A percentile compares a stretch with the other conserved stretches of the same genome.
Conservation (phyloP, 2,888 invertebrate genomes). For the Oxytorus armatus region DNA sequence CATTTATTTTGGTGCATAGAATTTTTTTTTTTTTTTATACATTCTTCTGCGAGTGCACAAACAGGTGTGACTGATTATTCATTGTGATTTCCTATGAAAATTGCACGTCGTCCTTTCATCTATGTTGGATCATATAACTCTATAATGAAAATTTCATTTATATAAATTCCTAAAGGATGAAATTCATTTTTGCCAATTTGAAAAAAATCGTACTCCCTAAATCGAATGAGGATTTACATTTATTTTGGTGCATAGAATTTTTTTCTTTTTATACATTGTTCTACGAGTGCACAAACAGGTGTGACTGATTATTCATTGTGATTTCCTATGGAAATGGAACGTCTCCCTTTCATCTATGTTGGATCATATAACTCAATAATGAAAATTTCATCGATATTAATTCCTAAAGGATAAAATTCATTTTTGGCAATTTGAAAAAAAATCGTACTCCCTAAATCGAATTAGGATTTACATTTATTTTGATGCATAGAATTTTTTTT, state of each 20-base stretch:
- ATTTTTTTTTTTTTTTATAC: too few species aligned
- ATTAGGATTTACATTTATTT: slow-evolving; percentile 13
- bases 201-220: too few species aligned
- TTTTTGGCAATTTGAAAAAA: too few species aligned
- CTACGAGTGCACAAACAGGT: slow-evolving; percentile 14
- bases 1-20: slow-evolving; percentile 6
- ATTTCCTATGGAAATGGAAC: background rate
- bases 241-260: slow-evolving; percentile 2
- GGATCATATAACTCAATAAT: background rate
- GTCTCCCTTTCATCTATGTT: background rate
- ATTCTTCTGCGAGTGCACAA: slow-evolving; percentile 14
- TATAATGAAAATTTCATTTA: too few species aligned
- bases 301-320: slow-evolving; percentile 16
- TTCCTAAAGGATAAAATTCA: too few species aligned
- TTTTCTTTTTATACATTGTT: too few species aligned
- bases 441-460: too few species aligned
- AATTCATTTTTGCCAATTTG: too few species aligned
- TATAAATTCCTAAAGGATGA: too few species aligned
- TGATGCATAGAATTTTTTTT: background rate
- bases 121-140: background rate
- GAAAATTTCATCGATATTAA: too few species aligned
- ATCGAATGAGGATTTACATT: too few species aligned
- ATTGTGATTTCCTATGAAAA: background rate
- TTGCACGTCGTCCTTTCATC: background rate
- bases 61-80: slow-evolving; percentile 17